Evolutionary conservation across 2,888 invertebrate species (phyloP).

Genomic region (Polyommatus iphigenia): DNA sequence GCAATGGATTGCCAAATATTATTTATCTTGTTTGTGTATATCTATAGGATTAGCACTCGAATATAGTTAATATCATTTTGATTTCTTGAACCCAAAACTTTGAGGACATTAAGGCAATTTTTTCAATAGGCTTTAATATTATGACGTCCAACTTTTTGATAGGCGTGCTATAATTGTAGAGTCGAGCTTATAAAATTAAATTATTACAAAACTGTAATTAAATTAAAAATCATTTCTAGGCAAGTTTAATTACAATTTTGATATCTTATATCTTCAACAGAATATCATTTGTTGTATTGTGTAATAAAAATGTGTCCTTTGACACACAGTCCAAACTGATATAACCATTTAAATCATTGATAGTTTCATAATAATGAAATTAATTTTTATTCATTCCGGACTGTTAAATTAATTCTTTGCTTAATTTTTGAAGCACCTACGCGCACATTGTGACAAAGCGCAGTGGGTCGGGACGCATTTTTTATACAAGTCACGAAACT

Average conservation of each 20-base stretch:
- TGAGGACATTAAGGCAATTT: neutral
- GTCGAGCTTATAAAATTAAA: neutral
- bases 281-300: neutral
- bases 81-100: neutral
- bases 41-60: neutral
- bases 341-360: neutral
- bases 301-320: neutral
- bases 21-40: neutral
- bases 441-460: no score
- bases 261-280: neutral
- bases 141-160: neutral
- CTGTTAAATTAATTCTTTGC: neutral
- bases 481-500: no score
- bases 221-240: neutral
- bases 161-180: neutral
- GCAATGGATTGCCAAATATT: slow-evolving; percentile 8
- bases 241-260: neutral
- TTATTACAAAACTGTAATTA: neutral
- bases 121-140: neutral
- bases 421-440: neutral
- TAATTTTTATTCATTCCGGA: neutral
- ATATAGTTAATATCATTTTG: neutral
- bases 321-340: neutral
- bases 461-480: no score
- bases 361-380: neutral